Evolutionary conservation across 2,797 vertebrate genomes (phyloP).

Genomic region (Pithecia hirsuta): DNA sequence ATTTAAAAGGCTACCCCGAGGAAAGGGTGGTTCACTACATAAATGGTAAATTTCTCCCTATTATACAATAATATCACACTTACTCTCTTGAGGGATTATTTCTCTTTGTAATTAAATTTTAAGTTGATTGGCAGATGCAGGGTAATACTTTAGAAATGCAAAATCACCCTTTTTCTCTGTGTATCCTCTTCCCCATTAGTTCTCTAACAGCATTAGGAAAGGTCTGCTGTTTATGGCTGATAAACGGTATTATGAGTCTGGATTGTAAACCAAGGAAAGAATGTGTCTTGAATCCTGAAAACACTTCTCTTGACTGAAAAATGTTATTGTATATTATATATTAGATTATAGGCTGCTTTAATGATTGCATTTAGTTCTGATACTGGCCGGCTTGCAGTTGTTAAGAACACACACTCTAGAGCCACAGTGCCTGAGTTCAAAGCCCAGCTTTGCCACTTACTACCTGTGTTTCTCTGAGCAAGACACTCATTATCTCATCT

Average conservation of each 20-base stretch:
- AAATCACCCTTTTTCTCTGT: background rate
- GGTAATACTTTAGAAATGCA: background rate
- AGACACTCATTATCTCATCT: background rate
- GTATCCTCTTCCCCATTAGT: background rate
- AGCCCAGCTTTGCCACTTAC: background rate
- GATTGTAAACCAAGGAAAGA: background rate
- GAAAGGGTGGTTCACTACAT: conserved; percentile 5
- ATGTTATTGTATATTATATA: background rate
- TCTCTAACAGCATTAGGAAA: background rate
- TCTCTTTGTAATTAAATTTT: conserved; percentile 21
- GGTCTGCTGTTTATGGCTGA: background rate
- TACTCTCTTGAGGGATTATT: background rate
- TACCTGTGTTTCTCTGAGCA: background rate
- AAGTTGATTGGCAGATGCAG: background rate
- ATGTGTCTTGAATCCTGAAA: background rate
- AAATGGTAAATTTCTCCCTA: background rate
- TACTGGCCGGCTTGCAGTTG: background rate
- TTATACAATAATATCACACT: background rate
- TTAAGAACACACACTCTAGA: background rate
- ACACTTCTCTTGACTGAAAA: background rate
- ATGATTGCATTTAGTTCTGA: background rate
- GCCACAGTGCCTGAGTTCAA: background rate
- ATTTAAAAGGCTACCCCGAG: background rate
- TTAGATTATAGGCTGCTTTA: background rate
- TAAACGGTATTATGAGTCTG: background rate